Evolutionary conservation across 2,888 invertebrate genomes (phyloP).

Genomic region (Polyploca ridens): DNA sequence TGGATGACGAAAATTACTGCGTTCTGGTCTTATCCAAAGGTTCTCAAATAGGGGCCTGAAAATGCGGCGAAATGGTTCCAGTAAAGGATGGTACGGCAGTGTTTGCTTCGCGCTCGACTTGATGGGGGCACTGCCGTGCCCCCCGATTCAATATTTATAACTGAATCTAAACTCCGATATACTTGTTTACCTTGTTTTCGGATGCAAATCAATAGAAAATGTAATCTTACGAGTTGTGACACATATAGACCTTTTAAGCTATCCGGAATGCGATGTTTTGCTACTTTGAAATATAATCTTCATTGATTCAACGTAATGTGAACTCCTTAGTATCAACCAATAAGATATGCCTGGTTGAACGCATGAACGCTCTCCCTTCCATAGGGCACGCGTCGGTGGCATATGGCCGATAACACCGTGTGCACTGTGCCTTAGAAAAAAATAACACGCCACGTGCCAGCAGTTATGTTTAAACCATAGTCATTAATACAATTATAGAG

Average conservation of each 20-base stretch:
- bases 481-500: constrained; percentile 9
- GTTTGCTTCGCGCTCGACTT: no score
- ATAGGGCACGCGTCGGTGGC: constrained; percentile 74
- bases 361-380: constrained; percentile 30
- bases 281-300: constrained; percentile 1
- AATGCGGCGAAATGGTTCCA: no score
- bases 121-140: no score
- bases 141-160: no score
- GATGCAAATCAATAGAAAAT: constrained; percentile 37
- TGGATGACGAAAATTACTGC: no score
- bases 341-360: constrained; percentile 53
- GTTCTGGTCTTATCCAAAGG: no score
- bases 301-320: background rate
- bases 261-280: background rate
- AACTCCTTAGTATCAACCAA: constrained; percentile 18
- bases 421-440: constrained; percentile 43
- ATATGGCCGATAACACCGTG: constrained; percentile 69
- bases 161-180: background rate
- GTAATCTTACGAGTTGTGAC: constrained; percentile 19
- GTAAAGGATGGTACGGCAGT: no score
- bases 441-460: constrained; percentile 64
- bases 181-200: constrained; percentile 37
- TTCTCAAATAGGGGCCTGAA: no score
- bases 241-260: constrained; percentile 5
- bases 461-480: constrained; percentile 41